A percentile compares a stretch with the other conserved stretches of the same genome.
Conservation (phyloP, 2,888 invertebrate genomes). For the Agrotis exclamationis region DNA sequence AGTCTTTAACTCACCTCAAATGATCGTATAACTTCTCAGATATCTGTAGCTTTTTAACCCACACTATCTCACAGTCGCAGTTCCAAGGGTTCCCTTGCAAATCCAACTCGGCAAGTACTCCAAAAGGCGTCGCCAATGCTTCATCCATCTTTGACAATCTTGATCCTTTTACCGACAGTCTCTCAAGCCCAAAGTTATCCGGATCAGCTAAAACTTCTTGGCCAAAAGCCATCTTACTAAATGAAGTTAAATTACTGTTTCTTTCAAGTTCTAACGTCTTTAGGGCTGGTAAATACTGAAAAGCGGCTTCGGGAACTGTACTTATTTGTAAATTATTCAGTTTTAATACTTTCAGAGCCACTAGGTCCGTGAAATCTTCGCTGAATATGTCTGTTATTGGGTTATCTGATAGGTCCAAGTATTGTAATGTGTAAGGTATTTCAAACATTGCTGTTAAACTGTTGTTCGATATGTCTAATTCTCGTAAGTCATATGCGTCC, state of each 20-base stretch:
- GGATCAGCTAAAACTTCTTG: conserved; percentile 80
- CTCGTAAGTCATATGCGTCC: conserved; percentile 85
- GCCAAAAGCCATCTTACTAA: conserved; percentile 86
- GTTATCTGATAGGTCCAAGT: conserved; percentile 92
- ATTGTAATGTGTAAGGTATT: conserved; percentile 90
- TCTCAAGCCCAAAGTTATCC: conserved; percentile 84
- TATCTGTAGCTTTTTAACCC: conserved; percentile 87
- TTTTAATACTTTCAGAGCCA: conserved; percentile 88
- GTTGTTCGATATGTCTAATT: conserved; percentile 89
- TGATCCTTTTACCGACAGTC: conserved; percentile 86
- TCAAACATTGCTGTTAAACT: conserved; percentile 89
- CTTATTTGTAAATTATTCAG: conserved; percentile 91
- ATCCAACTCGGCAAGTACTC: conserved; percentile 85
- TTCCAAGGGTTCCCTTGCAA: conserved; percentile 92
- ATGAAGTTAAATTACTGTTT: conserved; percentile 88
- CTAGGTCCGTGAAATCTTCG: conserved; percentile 88
- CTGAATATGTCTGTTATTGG: conserved; percentile 87
- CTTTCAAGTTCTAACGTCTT: conserved; percentile 89
- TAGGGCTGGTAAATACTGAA: conserved; percentile 89
- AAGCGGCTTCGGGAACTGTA: conserved; percentile 89
- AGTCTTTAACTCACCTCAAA: conserved; percentile 78
- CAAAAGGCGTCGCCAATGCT: conserved; percentile 84
- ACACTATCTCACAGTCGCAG: conserved; percentile 92
- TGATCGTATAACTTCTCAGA: conserved; percentile 81
- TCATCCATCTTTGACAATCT: conserved; percentile 81